Conservation (phyloP, 2,888 invertebrate species). For the Matsumyia berberina region DNA sequence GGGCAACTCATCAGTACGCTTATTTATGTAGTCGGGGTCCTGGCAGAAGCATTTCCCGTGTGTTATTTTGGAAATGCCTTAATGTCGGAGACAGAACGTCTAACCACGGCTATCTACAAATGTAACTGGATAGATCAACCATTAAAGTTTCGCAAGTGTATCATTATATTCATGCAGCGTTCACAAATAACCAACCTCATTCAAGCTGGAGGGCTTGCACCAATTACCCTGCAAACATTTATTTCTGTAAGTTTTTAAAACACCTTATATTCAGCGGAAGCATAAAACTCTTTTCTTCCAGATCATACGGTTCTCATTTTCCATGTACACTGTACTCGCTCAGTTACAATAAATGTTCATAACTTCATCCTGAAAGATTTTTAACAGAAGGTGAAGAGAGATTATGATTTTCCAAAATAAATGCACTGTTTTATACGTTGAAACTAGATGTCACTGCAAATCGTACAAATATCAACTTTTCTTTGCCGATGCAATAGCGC, state of each 20-base stretch:
- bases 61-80: slow-evolving; percentile 46
- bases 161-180: slow-evolving; percentile 60
- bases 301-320: slow-evolving; percentile 56
- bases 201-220: slow-evolving; percentile 32
- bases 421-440: too few relatives aligned
- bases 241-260: slow-evolving; percentile 21
- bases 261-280: too few relatives aligned
- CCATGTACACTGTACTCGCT: slow-evolving; percentile 32
- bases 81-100: slow-evolving; percentile 24
- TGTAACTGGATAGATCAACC: slow-evolving; percentile 59
- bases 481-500: too few relatives aligned
- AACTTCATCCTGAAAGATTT: too few relatives aligned
- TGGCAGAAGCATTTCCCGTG: slow-evolving; percentile 36
- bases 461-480: too few relatives aligned
- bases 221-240: slow-evolving; percentile 45
- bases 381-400: too few relatives aligned
- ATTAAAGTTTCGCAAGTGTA: slow-evolving; percentile 14
- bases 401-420: too few relatives aligned
- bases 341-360: not conserved
- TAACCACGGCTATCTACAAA: slow-evolving; percentile 35
- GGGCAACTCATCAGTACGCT: slow-evolving; percentile 21
- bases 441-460: too few relatives aligned
- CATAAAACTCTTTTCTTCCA: not conserved
- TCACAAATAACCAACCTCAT: slow-evolving; percentile 30
- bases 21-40: slow-evolving; percentile 1